These are phyloP conservation scores for Aythya baeri DNA, from an alignment of 2,113 vertebrate genomes.

Conservation along the genomic window DNA sequence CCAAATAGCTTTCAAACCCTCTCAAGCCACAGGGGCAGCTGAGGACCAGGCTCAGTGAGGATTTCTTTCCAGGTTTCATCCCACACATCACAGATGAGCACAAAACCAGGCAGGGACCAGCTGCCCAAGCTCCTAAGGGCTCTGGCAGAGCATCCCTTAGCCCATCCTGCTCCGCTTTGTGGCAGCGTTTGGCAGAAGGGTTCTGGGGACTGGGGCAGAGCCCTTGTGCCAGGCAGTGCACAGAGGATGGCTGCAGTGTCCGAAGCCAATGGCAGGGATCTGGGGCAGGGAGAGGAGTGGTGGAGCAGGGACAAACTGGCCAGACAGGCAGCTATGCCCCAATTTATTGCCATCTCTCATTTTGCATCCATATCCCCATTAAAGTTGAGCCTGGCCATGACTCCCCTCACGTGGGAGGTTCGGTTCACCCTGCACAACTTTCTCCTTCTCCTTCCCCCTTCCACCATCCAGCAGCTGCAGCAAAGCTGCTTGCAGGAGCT, in stretches of 20 bases:
- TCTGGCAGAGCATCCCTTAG: not conserved
- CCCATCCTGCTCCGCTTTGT: not conserved
- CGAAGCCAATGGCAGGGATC: not conserved
- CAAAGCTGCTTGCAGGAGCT: not conserved
- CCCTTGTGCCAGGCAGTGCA: accelerated
- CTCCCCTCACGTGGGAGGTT: not conserved
- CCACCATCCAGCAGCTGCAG: not conserved
- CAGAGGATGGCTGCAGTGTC: accelerated
- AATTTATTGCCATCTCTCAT: not conserved
- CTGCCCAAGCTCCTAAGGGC: not conserved
- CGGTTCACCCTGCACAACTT: not conserved
- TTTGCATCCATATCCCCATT: not conserved
- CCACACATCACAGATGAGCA: not conserved
- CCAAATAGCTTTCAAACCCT: not conserved
- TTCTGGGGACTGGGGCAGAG: not conserved
- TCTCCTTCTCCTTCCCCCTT: not conserved
- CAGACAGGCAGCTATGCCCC: not conserved
- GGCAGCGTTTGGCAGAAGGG: not conserved
- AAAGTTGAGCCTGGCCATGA: not conserved
- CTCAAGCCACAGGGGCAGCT: not conserved
- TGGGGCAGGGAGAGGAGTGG: not conserved
- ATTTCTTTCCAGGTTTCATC: not conserved
- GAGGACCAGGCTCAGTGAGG: not conserved
- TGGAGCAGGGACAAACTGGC: not conserved
- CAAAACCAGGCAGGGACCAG: not conserved